Evolutionary conservation across 2,113 vertebrate species (phyloP).

Genomic region (Crotalus viridis): DNA sequence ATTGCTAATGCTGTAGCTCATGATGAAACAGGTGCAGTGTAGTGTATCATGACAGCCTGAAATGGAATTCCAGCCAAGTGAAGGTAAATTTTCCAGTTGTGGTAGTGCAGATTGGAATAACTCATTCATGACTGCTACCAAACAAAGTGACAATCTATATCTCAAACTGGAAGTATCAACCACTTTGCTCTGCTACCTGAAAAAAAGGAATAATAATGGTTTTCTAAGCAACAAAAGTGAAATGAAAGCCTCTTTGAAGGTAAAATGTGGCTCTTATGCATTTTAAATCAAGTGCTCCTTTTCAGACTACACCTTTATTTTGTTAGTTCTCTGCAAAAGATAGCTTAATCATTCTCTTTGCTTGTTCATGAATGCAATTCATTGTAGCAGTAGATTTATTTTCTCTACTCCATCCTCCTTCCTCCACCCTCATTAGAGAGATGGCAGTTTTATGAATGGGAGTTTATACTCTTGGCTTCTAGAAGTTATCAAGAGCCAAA

Average conservation of each 20-base stretch:
- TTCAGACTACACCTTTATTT: not conserved
- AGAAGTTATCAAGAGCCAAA: not conserved
- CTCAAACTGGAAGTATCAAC: slow-evolving; percentile 67
- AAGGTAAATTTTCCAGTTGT: slow-evolving; percentile 76
- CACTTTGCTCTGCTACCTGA: slow-evolving; percentile 39
- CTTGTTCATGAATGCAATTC: not conserved
- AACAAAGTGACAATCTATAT: slow-evolving; percentile 71
- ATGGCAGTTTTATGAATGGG: not conserved
- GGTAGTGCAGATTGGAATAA: slow-evolving; percentile 74
- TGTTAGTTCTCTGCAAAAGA: slow-evolving; percentile 2
- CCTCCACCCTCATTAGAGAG: not conserved
- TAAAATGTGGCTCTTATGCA: slow-evolving; percentile 28
- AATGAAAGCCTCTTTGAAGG: slow-evolving; percentile 52
- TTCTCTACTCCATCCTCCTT: not conserved
- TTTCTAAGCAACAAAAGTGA: slow-evolving; percentile 48
- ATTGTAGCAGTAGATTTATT: not conserved
- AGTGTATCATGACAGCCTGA: slow-evolving; percentile 71
- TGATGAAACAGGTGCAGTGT: slow-evolving; percentile 59
- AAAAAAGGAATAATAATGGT: slow-evolving; percentile 34
- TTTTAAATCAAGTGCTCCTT: slow-evolving; percentile 28
- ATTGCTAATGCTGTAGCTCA: slow-evolving; percentile 50
- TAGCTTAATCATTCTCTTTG: not conserved
- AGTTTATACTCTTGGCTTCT: not conserved
- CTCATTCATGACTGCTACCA: slow-evolving; percentile 71
- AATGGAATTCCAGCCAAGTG: slow-evolving; percentile 69